A percentile compares a stretch with the other conserved stretches of the same genome.
Conservation (phyloP, 1,140 invertebrate species). For the Carcinoscorpius rotundicauda region DNA sequence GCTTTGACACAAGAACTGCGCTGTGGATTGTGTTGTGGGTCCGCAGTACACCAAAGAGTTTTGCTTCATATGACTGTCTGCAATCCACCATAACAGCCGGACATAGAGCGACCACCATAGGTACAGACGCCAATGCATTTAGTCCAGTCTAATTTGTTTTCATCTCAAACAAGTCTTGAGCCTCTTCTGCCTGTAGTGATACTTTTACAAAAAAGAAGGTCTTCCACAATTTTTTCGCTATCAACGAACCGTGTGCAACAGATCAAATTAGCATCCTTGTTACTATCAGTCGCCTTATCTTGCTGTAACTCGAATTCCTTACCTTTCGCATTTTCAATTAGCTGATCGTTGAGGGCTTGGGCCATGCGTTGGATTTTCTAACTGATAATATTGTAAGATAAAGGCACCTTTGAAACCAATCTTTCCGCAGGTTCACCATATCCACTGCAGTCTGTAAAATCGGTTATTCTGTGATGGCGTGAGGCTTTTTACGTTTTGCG, state of each 20-base stretch:
- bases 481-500: too few relatives aligned
- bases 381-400: background rate
- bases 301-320: background rate
- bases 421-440: too few relatives aligned
- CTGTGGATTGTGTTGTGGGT: background rate
- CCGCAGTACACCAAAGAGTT: background rate
- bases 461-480: too few relatives aligned
- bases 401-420: background rate
- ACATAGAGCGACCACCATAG: background rate
- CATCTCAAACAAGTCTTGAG: conserved; percentile 1
- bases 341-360: background rate
- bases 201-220: background rate
- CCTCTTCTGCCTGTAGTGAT: background rate
- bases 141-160: background rate
- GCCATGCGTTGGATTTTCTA: background rate
- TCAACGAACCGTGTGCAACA: background rate
- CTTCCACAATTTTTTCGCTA: background rate
- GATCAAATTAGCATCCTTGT: background rate
- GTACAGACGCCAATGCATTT: background rate
- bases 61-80: conserved; percentile 1
- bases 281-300: conserved; percentile 2
- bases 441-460: too few relatives aligned
- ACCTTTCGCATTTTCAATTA: conserved; percentile 1
- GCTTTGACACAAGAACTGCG: background rate
- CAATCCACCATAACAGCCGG: too few relatives aligned